Evolutionary conservation across 1,140 invertebrate species (phyloP), one percentile per base, ranked within the genome.

Genomic region (Thaumatotibia leucotreta): DNA sequence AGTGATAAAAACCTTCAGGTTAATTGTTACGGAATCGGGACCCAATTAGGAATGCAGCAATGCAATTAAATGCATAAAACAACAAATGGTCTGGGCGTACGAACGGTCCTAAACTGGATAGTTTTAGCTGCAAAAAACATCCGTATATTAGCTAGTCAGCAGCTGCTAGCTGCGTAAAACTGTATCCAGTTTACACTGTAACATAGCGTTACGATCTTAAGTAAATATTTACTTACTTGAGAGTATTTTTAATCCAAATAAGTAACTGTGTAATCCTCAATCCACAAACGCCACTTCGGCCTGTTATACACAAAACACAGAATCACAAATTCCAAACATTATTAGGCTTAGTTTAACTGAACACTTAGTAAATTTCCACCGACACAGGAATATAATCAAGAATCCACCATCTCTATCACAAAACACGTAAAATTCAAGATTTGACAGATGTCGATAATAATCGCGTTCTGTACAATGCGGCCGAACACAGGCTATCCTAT

Each of bases 151-250:
- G 6, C 39, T 20, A 45, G 5, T 0, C 17, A 4, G 39, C 39
- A 45, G 17, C 39, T 9, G 17, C 5, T 5, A 20, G 39, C 39
- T 45, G 14, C 39, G 6, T 45, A 20, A 45, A 45, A 45, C 29
- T 29, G 11, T 58, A 58, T 17, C 14, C 0, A 17, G 52, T 29
- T 29, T 17, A 31, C 6, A 58, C 24, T 58, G 27, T 29, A 58
- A 58, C 24, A 27, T 20, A 58, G 27, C 52, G 52, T 62, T 35
- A 35, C 29, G 32, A 31, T 32, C 9, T 35, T 35, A 66, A 64
- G 70, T 84, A 87, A 87, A 86, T 84, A 85, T 87, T 86, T 87
- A 89, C 86, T 89, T 81, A 89, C 86, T 77, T 82, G 75, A 71
- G 78, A 75, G 82, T 87, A 84, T 82, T 82, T 82, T 80, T 82